A percentile compares a stretch with the other conserved stretches of the same genome.
Evolutionary conservation across 2,888 invertebrate genomes (phyloP).

Genomic region (Pristionchus mayeri): DNA sequence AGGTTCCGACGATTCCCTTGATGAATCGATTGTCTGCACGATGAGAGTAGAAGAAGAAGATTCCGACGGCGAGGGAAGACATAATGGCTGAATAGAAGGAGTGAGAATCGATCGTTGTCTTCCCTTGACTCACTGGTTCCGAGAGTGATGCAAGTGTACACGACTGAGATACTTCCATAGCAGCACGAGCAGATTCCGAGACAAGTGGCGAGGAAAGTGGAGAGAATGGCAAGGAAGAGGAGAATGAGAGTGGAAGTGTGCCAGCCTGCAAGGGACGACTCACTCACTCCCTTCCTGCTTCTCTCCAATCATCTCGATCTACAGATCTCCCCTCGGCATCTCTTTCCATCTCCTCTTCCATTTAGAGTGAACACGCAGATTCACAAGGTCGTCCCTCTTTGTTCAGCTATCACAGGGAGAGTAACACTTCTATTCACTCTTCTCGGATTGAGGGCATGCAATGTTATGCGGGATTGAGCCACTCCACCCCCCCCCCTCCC

Average conservation of each 20-base stretch:
- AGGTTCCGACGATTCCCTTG: conserved; percentile 76
- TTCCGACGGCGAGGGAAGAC: conserved; percentile 73
- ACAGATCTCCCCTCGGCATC: not conserved
- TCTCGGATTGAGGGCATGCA: conserved; percentile 29
- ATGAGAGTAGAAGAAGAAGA: conserved; percentile 76
- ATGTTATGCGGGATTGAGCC: conserved; percentile 5
- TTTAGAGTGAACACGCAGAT: conserved; percentile 28
- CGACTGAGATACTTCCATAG: conserved; percentile 69
- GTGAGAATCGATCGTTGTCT: not conserved
- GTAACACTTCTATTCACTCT: conserved; percentile 31
- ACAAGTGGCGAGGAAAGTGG: conserved; percentile 68
- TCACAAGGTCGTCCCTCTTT: conserved; percentile 12
- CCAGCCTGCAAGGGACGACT: conserved; percentile 65
- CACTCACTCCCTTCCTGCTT: not conserved
- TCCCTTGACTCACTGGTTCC: conserved; percentile 67
- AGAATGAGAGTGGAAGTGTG: conserved; percentile 74
- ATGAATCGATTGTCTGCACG: conserved; percentile 75
- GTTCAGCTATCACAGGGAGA: conserved; percentile 10
- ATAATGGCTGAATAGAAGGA: conserved; percentile 65
- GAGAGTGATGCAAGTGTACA: conserved; percentile 72
- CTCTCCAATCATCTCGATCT: conserved; percentile 25
- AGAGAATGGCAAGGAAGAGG: conserved; percentile 69
- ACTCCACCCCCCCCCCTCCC: conserved; percentile 8
- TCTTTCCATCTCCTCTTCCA: not conserved
- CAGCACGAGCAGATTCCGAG: conserved; percentile 73